Conservation (phyloP, 2,888 invertebrate genomes). For the Microctonus hyperodae region DNA sequence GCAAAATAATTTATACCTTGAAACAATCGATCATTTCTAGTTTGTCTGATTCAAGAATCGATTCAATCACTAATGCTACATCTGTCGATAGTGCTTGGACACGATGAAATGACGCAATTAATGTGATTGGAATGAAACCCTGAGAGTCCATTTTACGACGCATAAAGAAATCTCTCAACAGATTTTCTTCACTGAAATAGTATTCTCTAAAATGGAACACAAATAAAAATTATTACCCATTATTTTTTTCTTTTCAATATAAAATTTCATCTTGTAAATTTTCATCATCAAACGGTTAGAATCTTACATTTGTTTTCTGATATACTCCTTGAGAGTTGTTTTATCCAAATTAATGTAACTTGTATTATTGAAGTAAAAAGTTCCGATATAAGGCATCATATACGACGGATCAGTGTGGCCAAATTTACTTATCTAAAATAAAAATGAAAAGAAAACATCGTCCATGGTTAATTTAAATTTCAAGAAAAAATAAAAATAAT, state of each 20-base stretch:
- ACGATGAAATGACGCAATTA: conserved; percentile 96
- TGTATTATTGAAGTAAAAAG: conserved; percentile 70
- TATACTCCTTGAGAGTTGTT: conserved; percentile 78
- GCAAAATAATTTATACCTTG: conserved; percentile 66
- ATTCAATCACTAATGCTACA: conserved; percentile 81
- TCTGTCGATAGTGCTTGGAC: conserved; percentile 88
- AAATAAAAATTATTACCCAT: neutral
- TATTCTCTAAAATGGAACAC: conserved; percentile 82
- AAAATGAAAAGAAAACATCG: neutral
- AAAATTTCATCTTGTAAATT: neutral
- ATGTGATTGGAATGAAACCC: conserved; percentile 90
- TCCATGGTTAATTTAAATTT: neutral
- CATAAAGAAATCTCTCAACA: conserved; percentile 94
- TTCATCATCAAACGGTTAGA: neutral
- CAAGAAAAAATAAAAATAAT: neutral
- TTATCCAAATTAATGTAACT: conserved; percentile 69
- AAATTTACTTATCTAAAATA: conserved; percentile 56
- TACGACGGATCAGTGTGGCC: conserved; percentile 54
- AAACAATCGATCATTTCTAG: conserved; percentile 80
- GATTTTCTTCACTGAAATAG: conserved; percentile 97
- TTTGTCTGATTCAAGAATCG: conserved; percentile 85
- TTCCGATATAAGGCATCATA: conserved; percentile 68
- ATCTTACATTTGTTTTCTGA: conserved; percentile 91
- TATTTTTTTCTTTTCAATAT: neutral
- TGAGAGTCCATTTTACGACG: conserved; percentile 95